Evolutionary conservation across 2,797 vertebrate species (phyloP), one percentile per base, ranked within the genome.

Genomic region (Emydoidea blandingii): DNA sequence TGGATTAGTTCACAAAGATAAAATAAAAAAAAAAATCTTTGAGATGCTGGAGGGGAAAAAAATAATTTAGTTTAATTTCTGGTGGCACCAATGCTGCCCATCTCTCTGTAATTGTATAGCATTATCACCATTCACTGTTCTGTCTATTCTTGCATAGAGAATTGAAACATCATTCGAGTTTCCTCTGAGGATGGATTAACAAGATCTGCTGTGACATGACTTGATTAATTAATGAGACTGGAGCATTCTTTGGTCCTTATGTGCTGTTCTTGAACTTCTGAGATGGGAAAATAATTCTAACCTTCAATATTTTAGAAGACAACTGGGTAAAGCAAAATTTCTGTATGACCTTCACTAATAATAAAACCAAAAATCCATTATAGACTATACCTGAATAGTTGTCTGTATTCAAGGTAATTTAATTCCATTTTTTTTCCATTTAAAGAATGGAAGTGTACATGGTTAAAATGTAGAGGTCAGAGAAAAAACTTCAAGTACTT

Each of bases 211-310:
- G 86, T 97, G 97, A 97, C 97, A 97, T 96, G 95, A 96, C 94
- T 97, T 98, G 97, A 98, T 97, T 98, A 98, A 98, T 97, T 98
- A 98, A 98, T 98, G 97, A 98, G 97, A 91, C 93, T 91, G 74
- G 95, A 97, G 96, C 90, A 97, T 98, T 97, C 88, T 96, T 97
- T 95, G 92, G 92, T 97, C 94, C 95, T 96, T 57, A 54, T 95
- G 96, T 94, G 90, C 92, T 97, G 95, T 97, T 97, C 96, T 97
- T 97, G 93, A 98, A 97, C 93, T 98, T 97, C 95, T 97, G 95
- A 97, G 93, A 98, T 90, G 91, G 83, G 96, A 96, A 98, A 97
- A 94, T 94, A 91, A 97, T 97, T 98, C 96, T 96, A 97, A 97
- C 96, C 97, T 97, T 98, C 95, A 98, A 93, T 98, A 97, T 97